Percentiles rank a stretch among this genome's conserved stretches.
phyloP scores from a whole-genome alignment of 2,113 vertebrate genomes.

The Porphyrio hochstetteri region DNA sequence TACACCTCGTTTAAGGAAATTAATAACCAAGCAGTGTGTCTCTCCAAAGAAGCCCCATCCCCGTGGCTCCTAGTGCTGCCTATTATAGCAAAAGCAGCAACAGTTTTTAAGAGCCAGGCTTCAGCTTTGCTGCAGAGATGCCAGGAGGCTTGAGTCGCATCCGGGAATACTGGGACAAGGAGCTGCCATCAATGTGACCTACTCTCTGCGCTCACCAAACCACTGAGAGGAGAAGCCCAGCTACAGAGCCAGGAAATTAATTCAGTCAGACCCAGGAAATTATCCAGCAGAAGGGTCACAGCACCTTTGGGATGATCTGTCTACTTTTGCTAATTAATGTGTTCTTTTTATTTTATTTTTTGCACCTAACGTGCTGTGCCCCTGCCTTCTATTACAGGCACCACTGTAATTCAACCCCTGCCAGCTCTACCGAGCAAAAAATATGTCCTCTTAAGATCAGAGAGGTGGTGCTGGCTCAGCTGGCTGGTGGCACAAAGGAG shows the following conservation, averaged over 20 bases:
- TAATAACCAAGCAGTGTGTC: neutral
- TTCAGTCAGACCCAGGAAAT: neutral
- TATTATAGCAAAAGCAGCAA: neutral
- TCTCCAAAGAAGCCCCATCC: neutral
- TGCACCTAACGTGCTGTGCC: neutral
- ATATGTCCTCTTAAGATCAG: neutral
- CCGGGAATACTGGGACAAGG: neutral
- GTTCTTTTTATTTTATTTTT: neutral
- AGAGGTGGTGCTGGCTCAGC: neutral
- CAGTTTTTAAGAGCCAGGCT: neutral
- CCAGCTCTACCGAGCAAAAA: neutral
- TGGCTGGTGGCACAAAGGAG: neutral
- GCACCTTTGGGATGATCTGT: neutral
- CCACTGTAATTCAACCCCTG: neutral
- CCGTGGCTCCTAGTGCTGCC: neutral
- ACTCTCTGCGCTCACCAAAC: rapidly evolving
- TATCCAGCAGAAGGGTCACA: neutral
- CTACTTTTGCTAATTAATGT: neutral
- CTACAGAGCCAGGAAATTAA: neutral
- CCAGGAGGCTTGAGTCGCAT: neutral
- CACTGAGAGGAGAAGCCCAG: neutral
- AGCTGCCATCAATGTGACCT: neutral
- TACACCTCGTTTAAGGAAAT: neutral
- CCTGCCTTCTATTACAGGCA: neutral
- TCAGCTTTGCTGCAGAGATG: neutral